Evolutionary conservation across 2,797 vertebrate genomes (phyloP).

Genomic region (Neoniphon sammara): DNA sequence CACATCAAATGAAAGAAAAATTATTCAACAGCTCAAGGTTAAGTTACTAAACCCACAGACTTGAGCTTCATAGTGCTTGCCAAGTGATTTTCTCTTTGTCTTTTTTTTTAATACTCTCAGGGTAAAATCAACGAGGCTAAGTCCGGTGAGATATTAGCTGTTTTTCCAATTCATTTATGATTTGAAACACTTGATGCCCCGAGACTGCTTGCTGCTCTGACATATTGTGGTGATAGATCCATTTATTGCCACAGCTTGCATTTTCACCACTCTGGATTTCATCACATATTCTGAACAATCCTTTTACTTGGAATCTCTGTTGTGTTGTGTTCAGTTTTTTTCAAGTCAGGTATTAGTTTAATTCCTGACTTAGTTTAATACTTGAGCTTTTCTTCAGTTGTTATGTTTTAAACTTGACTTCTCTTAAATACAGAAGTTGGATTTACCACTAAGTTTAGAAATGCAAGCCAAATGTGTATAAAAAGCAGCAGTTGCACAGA

Average conservation of each 20-base stretch:
- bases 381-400: constrained; percentile 18
- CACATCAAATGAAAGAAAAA: constrained; percentile 68
- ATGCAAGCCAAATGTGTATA: constrained; percentile 26
- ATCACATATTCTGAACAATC: constrained; percentile 35
- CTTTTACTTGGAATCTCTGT: constrained; percentile 8
- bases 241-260: constrained; percentile 39
- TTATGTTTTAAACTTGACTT: constrained; percentile 27
- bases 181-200: constrained; percentile 74
- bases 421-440: constrained; percentile 6
- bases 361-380: too few relatives aligned
- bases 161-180: constrained; percentile 80
- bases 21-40: constrained; percentile 77
- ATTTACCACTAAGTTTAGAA: constrained; percentile 22
- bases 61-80: constrained; percentile 62
- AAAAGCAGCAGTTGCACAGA: too few relatives aligned
- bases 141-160: constrained; percentile 77
- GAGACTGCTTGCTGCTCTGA: constrained; percentile 54
- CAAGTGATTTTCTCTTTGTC: constrained; percentile 64
- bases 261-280: constrained; percentile 50
- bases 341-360: constrained; percentile 31
- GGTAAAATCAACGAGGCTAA: constrained; percentile 78
- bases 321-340: constrained; percentile 30
- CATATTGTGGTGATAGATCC: constrained; percentile 52
- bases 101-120: constrained; percentile 63
- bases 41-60: constrained; percentile 64